Base-by-base conservation (phyloP, 2,113 vertebrate genomes). In the Thermophis baileyi region DNA sequence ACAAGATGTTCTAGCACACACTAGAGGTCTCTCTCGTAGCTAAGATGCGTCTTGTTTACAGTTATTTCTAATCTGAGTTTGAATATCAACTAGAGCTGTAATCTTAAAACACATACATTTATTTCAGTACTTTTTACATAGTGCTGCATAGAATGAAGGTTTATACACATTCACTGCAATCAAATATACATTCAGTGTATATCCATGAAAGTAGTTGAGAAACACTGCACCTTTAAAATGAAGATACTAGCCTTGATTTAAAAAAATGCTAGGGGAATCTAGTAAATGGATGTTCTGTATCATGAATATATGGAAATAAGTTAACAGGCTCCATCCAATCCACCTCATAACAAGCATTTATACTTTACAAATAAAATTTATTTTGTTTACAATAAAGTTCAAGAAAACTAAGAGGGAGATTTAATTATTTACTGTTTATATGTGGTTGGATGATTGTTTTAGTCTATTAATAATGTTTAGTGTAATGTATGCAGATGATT, bases 21-120 rank as follows among this genome's bases (percentile, higher is more conserved):
- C 98, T 98, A 98, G 98, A 98, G 98, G 98, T 98, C 98, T 97
- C 98, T 97, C 97, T 97, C 95, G 49, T 93, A 97, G 96, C 96
- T 97, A 85, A 95, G 91, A 55, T 95, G 35, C 63, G 89, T 40
- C 4, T 91, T 94, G 85, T 93, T 94, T 96, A 93, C 94, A 92
- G 94, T 94, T 74, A 63, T 92, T 94, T 95, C 94, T 94, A 91
- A 60, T 91, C 20, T 87, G 92, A 57, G 55, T 93, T 87, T 95
- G 49, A 55, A 16, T 86, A 22, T 90, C 92, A 90, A 60, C 22
- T 86, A 57, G 53, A 54, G 25, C 14, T 90, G 12, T 89, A 60
- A 25, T 86, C 81, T 89, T 22, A 60, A 50, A 40, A 18, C 69
- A 7, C 35, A 55, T 51, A 18, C 14, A 63, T 53, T 46, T 49